Percentiles rank a stretch among this genome's conserved stretches.
Evolutionary conservation across 2,888 invertebrate genomes (phyloP).

Genomic region (Cryptophagus acutangulus): DNA sequence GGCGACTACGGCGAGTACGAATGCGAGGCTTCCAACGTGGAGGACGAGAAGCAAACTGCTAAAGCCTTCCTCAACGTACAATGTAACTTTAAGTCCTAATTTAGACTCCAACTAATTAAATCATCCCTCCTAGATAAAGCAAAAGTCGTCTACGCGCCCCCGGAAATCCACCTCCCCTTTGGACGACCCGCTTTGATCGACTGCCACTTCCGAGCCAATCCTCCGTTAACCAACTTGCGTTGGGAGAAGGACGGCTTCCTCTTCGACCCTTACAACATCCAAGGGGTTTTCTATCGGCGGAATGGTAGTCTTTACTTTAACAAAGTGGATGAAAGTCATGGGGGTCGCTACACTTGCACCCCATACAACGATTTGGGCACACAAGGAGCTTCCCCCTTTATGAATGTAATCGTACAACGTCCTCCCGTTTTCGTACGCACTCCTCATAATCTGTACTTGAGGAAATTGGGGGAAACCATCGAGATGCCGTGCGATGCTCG

Average conservation of each 20-base stretch:
- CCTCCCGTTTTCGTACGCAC: slow-evolving; percentile 78
- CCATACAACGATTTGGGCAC: slow-evolving; percentile 87
- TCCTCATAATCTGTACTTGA: slow-evolving; percentile 79
- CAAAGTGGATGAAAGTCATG: slow-evolving; percentile 79
- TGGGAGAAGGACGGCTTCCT: slow-evolving; percentile 93
- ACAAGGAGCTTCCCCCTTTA: slow-evolving; percentile 76
- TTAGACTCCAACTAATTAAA: not conserved
- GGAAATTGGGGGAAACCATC: slow-evolving; percentile 72
- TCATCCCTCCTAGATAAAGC: slow-evolving; percentile 66
- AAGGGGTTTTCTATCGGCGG: slow-evolving; percentile 75
- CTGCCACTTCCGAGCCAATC: slow-evolving; percentile 90
- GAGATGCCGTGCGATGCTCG: slow-evolving; percentile 78
- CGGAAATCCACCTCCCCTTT: slow-evolving; percentile 76
- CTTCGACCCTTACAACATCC: slow-evolving; percentile 85
- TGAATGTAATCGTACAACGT: slow-evolving; percentile 78
- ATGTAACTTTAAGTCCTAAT: slow-evolving; percentile 59
- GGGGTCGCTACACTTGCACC: slow-evolving; percentile 84
- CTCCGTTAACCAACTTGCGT: slow-evolving; percentile 78
- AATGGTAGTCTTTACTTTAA: slow-evolving; percentile 74
- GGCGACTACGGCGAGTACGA: slow-evolving; percentile 83
- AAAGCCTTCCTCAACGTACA: slow-evolving; percentile 86
- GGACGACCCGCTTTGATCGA: slow-evolving; percentile 79
- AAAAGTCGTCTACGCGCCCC: slow-evolving; percentile 81
- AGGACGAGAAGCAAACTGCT: slow-evolving; percentile 73
- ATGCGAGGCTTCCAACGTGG: slow-evolving; percentile 73